Evolutionary conservation across 1,140 invertebrate species (phyloP).

Genomic region (Lutraria rhynchaena): DNA sequence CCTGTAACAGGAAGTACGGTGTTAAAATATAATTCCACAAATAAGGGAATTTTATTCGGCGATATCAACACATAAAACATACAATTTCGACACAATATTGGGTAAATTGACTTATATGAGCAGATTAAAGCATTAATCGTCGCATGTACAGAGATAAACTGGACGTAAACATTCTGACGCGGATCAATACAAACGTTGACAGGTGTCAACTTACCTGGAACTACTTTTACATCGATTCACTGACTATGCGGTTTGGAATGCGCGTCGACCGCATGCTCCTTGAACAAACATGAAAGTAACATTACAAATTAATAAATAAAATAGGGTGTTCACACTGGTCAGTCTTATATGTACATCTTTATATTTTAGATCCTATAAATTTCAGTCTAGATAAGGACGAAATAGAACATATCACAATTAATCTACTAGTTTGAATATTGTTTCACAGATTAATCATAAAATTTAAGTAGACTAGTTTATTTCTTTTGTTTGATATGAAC

Average conservation of each 20-base stretch:
- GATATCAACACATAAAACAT: neutral
- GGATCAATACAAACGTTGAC: constrained; percentile 40
- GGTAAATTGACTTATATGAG: neutral
- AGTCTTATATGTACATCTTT: too few species aligned
- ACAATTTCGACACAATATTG: neutral
- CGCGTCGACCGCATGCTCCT: neutral
- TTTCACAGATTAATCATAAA: too few species aligned
- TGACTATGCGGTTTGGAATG: constrained; percentile 43
- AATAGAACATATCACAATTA: too few species aligned
- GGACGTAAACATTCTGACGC: neutral
- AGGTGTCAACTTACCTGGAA: constrained; percentile 49
- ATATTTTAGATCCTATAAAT: too few species aligned
- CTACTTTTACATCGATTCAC: constrained; percentile 31
- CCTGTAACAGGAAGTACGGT: constrained; percentile 52
- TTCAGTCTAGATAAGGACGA: too few species aligned
- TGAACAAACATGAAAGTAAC: too few species aligned
- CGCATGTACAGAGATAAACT: neutral
- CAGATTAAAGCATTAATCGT: neutral
- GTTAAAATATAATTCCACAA: constrained; percentile 12
- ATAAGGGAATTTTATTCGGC: neutral
- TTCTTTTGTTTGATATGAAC: too few species aligned
- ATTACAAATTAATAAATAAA: too few species aligned
- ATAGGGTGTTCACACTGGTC: too few species aligned
- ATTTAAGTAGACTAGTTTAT: too few species aligned
- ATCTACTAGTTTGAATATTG: too few species aligned